Evolutionary conservation across 1,140 invertebrate species (phyloP), one percentile per base, ranked within the genome.

Genomic region (Octopus bimaculoides): DNA sequence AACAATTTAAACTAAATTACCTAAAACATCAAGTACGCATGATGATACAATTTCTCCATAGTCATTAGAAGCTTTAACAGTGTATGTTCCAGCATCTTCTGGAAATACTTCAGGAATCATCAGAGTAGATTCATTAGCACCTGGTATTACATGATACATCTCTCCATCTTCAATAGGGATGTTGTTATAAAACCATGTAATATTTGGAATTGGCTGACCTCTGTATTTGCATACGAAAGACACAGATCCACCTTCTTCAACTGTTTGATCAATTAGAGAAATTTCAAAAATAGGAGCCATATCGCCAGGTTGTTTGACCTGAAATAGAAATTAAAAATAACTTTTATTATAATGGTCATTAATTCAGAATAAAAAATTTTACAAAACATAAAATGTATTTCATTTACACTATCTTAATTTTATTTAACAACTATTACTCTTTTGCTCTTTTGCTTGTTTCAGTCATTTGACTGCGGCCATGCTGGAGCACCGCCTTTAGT

Each of bases 31-130:
- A 41, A 82, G 75, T 8, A 80, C 79, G 9, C 73, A 77, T 26
- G 77, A 82, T 55, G 79, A 82, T 54, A 79, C 77, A 69, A 83
- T 84, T 73, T 85, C 79, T 75, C 87, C 87, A 74, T 83, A 85
- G 54, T 84, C 79, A 89, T 97, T 98, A 80, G 94, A 94, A 10
- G 98, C 96, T 80, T 95, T 93, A 89, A 97, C 98, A 81, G 95
- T 94, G 88, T 99, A 99, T 88, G 97, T 95, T 54, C 98, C 98
- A 87, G 93, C 93, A 91, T 99, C 98, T 85, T 94, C 92, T 9
- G 97, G 96, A 93, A 98, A 98, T 87, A 98, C 96, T 89, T 98
- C 97, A n/a, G 95, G 94, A 81, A 98, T 98, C n/a, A 82, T 80
- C 12, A 90, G 83, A 3, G 83, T 82, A 20, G 74, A 75, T 9